Evolutionary conservation across 53 echinoderm and acorn worm genomes (phyloP).

Genomic region (Astropecten irregularis): DNA sequence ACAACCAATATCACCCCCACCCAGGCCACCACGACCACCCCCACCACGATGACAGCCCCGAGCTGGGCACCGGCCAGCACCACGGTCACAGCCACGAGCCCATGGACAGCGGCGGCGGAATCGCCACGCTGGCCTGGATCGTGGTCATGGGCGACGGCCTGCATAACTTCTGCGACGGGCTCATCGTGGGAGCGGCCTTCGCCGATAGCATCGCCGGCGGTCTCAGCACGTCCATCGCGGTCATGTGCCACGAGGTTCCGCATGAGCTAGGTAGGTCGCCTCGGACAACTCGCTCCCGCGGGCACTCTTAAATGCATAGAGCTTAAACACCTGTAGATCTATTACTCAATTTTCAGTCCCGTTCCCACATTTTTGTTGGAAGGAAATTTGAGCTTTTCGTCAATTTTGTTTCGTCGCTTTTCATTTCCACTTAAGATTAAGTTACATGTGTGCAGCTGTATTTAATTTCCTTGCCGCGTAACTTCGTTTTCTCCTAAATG

Average conservation of each 20-base stretch:
- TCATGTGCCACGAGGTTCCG: conserved; percentile 98
- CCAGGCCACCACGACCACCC: conserved; percentile 6
- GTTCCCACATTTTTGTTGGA: too few species aligned
- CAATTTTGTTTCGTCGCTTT: too few species aligned
- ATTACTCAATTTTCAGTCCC: too few species aligned
- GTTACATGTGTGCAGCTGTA: too few species aligned
- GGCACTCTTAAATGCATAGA: not conserved
- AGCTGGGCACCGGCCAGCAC: conserved; percentile 6
- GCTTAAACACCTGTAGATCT: too few species aligned
- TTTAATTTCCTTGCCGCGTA: too few species aligned
- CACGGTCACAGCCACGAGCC: conserved; percentile 78
- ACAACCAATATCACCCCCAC: conserved; percentile 54
- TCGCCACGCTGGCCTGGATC: conserved; percentile 92
- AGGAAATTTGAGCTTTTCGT: too few species aligned
- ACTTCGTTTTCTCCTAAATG: too few species aligned
- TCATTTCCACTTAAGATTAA: too few species aligned
- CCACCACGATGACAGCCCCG: conserved; percentile 22
- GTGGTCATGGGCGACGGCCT: conserved; percentile 93
- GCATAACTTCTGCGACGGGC: conserved; percentile 96
- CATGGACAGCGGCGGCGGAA: conserved; percentile 44
- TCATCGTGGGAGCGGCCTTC: conserved; percentile 92
- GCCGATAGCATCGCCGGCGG: conserved; percentile 93
- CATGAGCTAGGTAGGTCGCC: conserved; percentile 89
- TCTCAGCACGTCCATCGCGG: conserved; percentile 91
- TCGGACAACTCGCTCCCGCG: not conserved